Evolutionary conservation across 2,888 invertebrate genomes (phyloP).

Genomic region (Standfussiana lucernea): DNA sequence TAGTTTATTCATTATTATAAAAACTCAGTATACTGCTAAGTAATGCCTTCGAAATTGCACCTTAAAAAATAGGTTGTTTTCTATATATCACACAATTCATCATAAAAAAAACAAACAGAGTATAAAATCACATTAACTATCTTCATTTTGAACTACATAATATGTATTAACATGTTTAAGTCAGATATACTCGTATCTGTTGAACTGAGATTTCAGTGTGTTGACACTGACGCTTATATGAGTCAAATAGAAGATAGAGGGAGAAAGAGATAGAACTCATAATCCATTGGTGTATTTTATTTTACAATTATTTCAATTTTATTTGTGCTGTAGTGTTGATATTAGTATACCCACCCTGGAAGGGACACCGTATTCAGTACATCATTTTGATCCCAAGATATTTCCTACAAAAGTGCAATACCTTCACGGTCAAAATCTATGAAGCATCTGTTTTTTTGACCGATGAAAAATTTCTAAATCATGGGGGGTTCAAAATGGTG

Average conservation of each 20-base stretch:
- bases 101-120: not conserved
- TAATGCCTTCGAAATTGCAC: not conserved
- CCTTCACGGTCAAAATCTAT: no score
- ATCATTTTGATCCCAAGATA: no score
- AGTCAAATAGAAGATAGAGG: conserved; percentile 2
- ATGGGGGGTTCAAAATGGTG: no score
- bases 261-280: conserved; percentile 5
- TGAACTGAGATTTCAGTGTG: conserved; percentile 2
- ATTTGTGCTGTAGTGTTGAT: conserved; percentile 19
- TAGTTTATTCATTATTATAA: no score
- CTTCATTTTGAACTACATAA: conserved; percentile 18
- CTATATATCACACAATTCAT: not conserved
- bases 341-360: not conserved
- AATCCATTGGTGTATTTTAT: conserved; percentile 18
- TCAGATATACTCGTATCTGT: conserved; percentile 6
- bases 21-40: no score
- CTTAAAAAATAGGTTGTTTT: not conserved
- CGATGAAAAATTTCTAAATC: no score
- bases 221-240: not conserved
- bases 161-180: conserved; percentile 12
- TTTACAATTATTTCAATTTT: not conserved
- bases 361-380: no score
- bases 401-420: no score
- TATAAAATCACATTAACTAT: conserved; percentile 22
- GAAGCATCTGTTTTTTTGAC: no score